These are phyloP conservation scores for Epinephelus lanceolatus DNA, from an alignment of 2,113 vertebrate species.

Conservation along the genomic window DNA sequence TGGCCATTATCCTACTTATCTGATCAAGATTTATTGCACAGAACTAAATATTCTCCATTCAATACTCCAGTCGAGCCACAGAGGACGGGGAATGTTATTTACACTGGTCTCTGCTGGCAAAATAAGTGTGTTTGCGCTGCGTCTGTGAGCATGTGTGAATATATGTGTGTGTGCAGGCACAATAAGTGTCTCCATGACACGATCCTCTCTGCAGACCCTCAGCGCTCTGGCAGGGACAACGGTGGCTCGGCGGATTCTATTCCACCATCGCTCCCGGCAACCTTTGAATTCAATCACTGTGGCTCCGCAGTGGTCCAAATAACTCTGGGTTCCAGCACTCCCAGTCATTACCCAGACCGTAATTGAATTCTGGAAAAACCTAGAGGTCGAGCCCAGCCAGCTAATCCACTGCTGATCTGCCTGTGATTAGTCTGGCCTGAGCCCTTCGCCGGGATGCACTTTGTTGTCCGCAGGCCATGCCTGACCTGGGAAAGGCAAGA, in stretches of 20 bases:
- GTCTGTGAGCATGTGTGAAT: conserved; percentile 23
- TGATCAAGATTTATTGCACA: conserved; percentile 77
- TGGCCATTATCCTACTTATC: conserved; percentile 65
- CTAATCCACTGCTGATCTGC: conserved; percentile 83
- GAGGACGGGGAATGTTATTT: conserved; percentile 72
- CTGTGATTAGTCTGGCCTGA: conserved; percentile 79
- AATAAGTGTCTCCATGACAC: conserved; percentile 45
- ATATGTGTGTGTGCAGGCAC: conserved; percentile 42
- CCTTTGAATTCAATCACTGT: conserved; percentile 80
- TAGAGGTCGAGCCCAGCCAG: conserved; percentile 73
- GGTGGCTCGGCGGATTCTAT: conserved; percentile 62
- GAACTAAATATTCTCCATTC: conserved; percentile 71
- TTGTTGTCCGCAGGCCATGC: conserved; percentile 64
- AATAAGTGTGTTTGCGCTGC: conserved; percentile 56
- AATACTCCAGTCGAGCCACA: conserved; percentile 50
- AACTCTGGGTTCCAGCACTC: conserved; percentile 79
- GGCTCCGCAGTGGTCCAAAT: conserved; percentile 78
- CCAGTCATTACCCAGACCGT: conserved; percentile 79
- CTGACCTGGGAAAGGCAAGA: conserved; percentile 67
- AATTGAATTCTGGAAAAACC: conserved; percentile 82
- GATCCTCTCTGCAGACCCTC: conserved; percentile 52
- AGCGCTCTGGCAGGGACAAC: conserved; percentile 55
- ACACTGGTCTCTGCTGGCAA: conserved; percentile 56
- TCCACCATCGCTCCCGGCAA: conserved; percentile 70
- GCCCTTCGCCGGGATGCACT: conserved; percentile 57